Conservation (phyloP, 2,888 invertebrate species). For the Gastracanthus pulcherrimus region DNA sequence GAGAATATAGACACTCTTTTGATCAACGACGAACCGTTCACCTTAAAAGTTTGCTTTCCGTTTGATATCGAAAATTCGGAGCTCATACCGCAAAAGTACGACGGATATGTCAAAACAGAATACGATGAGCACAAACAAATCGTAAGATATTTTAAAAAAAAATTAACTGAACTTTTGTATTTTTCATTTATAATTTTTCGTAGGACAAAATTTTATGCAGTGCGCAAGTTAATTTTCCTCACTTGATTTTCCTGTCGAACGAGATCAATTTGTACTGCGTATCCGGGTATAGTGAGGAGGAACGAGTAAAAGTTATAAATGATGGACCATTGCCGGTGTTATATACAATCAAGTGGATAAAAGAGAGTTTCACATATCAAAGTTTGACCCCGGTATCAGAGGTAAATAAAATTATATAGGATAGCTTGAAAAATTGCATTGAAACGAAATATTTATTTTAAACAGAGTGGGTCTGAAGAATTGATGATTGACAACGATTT, state of each 20-base stretch:
- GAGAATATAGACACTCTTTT: constrained; percentile 62
- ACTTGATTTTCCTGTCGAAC: constrained; percentile 80
- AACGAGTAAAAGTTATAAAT: constrained; percentile 79
- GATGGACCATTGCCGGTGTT: constrained; percentile 78
- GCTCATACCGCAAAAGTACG: constrained; percentile 63
- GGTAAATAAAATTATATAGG: constrained; percentile 1
- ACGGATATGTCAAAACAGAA: constrained; percentile 70
- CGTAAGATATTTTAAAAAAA: constrained; percentile 64
- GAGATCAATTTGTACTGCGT: constrained; percentile 83
- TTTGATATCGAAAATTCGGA: constrained; percentile 59
- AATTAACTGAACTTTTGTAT: neutral
- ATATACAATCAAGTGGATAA: constrained; percentile 76
- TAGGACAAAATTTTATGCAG: constrained; percentile 83
- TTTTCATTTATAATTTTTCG: neutral
- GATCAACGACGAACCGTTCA: constrained; percentile 56
- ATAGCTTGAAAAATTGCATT: neutral
- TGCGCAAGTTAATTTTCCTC: constrained; percentile 85
- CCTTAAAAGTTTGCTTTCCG: constrained; percentile 66
- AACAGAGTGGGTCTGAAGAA: constrained; percentile 16
- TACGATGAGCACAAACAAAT: constrained; percentile 76
- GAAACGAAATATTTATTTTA: neutral
- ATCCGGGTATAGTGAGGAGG: constrained; percentile 76
- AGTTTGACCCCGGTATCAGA: neutral
- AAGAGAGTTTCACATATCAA: constrained; percentile 49
- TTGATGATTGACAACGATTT: neutral